phyloP scores from a whole-genome alignment of 2,113 vertebrate species.

The Pycnonotus jocosus region DNA sequence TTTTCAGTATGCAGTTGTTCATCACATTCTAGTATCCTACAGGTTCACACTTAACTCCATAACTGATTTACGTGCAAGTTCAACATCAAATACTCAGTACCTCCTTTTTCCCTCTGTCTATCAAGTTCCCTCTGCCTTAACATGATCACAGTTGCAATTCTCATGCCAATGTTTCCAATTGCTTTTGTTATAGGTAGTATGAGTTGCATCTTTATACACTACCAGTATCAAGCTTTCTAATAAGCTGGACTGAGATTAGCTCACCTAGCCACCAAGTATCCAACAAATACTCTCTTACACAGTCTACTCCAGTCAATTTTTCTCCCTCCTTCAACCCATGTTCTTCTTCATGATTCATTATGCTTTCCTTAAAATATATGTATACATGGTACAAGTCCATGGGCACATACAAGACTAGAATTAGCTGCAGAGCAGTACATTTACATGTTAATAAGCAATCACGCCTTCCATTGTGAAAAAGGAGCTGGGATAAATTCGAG shows the following conservation, averaged over 20 bases:
- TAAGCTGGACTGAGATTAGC: neutral
- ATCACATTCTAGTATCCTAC: neutral
- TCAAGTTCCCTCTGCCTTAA: neutral
- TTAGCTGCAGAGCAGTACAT: neutral
- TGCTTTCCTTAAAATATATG: neutral
- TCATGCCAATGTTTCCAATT: neutral
- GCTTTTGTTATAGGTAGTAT: neutral
- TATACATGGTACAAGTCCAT: neutral
- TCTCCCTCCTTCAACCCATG: neutral
- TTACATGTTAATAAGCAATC: neutral
- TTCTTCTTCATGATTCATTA: neutral
- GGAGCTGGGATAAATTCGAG: neutral
- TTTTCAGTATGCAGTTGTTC: neutral
- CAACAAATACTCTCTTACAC: neutral
- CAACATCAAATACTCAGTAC: neutral
- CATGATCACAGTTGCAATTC: neutral
- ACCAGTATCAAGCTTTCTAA: neutral
- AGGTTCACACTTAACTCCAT: neutral
- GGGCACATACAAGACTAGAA: neutral
- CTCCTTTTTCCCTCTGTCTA: fast-evolving
- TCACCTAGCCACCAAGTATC: neutral
- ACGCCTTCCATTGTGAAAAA: neutral
- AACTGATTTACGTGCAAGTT: neutral
- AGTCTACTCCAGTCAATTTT: neutral
- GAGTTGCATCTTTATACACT: neutral